These are phyloP conservation scores for Quadriops clusia DNA, from an alignment of 2,888 invertebrate genomes.

Conservation along the genomic window DNA sequence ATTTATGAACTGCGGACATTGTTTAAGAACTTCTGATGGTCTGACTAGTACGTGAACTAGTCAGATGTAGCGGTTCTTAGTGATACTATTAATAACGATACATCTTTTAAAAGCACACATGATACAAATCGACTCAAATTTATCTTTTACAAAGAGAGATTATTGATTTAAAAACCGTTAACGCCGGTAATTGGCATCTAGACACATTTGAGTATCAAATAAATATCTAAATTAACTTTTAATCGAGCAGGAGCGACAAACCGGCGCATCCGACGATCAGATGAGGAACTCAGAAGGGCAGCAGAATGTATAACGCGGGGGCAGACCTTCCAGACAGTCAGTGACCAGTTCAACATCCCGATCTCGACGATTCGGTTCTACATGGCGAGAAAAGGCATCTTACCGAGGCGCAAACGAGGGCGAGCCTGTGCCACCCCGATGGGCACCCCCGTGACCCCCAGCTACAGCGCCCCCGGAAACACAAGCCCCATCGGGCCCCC, in stretches of 20 bases:
- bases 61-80: too few relatives aligned
- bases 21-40: too few relatives aligned
- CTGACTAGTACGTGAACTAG: too few relatives aligned
- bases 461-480: slow-evolving; percentile 35
- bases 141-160: too few relatives aligned
- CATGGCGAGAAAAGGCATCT: slow-evolving; percentile 76
- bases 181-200: too few relatives aligned
- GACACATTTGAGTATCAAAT: too few relatives aligned
- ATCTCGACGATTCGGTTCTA: slow-evolving; percentile 79
- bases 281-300: slow-evolving; percentile 64
- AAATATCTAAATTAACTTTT: too few relatives aligned
- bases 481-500: slow-evolving; percentile 59
- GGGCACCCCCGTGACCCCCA: slow-evolving; percentile 25
- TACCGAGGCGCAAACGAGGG: slow-evolving; percentile 67
- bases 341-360: slow-evolving; percentile 77
- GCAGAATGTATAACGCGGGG: slow-evolving; percentile 80
- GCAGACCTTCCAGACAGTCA: slow-evolving; percentile 77
- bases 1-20: too few relatives aligned
- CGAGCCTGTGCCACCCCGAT: slow-evolving; percentile 36
- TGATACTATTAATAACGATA: too few relatives aligned
- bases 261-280: slow-evolving; percentile 57
- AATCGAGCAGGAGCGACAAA: slow-evolving; percentile 26
- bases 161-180: too few relatives aligned
- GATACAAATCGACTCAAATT: too few relatives aligned
- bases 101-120: too few relatives aligned